Base-by-base conservation (phyloP, 2,888 invertebrate genomes). In the Boloria euphrosyne region DNA sequence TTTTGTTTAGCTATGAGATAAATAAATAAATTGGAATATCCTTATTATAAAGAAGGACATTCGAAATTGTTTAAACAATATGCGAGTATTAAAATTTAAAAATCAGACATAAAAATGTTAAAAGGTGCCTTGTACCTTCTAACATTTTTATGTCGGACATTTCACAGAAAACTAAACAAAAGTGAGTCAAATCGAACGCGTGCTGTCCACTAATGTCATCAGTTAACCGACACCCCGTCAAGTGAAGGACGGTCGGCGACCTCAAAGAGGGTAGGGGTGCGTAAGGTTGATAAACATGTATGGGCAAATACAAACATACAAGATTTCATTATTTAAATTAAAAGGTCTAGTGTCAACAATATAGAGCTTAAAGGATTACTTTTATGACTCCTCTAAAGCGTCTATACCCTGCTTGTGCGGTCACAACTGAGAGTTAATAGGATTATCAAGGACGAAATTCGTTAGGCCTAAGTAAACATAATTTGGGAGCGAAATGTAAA, bases 191-290 rank as follows among this genome's bases (percentile, higher is more conserved):
- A 13, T 46, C 18, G 44, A 17, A 57, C 18, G 46, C 7, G 13
- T 65, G 53, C 17, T 65, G 54, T 61, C 49, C 49, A 74, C 76
- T 81, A 80, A 82, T 78, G 73, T 73, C 74, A 81, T 83, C 80
- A 80, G 81, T 80, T 80, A 82, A 73, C 70, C 78, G 78, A 82
- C 78, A 81, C 81, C 74, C 74, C 74, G 74, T 74, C 74, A 74
- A 74, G 73, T 80, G 82, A 86, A 87, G 89, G 89, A 79, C 89
- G 83, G 75, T 68, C 77, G 71, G 78, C 82, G 85, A 86, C 83
- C 87, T 80, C 80, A 57, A 43, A 10, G 74, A 52, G 27, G 51
- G 62, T 55, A 73, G 57, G 70, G 73, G 76, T 72, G 74, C 70
- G 74, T 71, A 64, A 69, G 72, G 73, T 72, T 72, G 68, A 72